Base-by-base conservation (phyloP, 2,113 vertebrate genomes). In the Oriolus oriolus region DNA sequence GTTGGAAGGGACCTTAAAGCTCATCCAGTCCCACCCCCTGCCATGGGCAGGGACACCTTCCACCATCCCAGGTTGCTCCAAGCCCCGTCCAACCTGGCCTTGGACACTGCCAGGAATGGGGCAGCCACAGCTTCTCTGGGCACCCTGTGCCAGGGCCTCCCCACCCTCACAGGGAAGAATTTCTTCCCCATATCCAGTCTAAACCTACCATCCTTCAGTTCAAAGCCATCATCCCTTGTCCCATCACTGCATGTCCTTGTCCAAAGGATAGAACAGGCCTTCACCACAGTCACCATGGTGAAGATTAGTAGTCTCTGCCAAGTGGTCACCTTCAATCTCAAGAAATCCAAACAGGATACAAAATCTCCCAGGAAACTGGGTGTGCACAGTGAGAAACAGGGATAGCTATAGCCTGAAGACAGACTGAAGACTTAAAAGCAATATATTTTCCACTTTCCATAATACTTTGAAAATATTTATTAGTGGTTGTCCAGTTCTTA, bases 391-490 rank as follows among this genome's bases (percentile, higher is more conserved):
- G 52, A 81, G 64, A 71, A 91, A 64, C 4, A 21, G 45, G 33
- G 33, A 35, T 71, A 79, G 31, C 70, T 85, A 57, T 31, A 91
- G 49, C 65, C 61, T 61, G 47, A 85, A 90, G 61, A 39, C 4
- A 69, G 57, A 70, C 37, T 49, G 78, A n/a, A 66, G 11, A 71
- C 20, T 69, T 76, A 76, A 90, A 87, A 91, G 59, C 33, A 33
- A 91, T 83, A 20, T 61, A n/a, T 85, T 77, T 94, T 70, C n/a
- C 52, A 47, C 35, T 83, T 83, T 50, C 42, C 27, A 9, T 65
- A 87, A 82, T 44, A 35, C 45, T 90, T 80, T 11, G 50, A 84
- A 80, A 89, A 71, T 60, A 95, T 71, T 92, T 89, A 81, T 90
- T 93, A 89, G 35, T 42, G 35, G 27, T 21, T 50, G n/a, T 50